Evolutionary conservation across 2,797 vertebrate species (phyloP).

Genomic region (Apogon talboti): DNA sequence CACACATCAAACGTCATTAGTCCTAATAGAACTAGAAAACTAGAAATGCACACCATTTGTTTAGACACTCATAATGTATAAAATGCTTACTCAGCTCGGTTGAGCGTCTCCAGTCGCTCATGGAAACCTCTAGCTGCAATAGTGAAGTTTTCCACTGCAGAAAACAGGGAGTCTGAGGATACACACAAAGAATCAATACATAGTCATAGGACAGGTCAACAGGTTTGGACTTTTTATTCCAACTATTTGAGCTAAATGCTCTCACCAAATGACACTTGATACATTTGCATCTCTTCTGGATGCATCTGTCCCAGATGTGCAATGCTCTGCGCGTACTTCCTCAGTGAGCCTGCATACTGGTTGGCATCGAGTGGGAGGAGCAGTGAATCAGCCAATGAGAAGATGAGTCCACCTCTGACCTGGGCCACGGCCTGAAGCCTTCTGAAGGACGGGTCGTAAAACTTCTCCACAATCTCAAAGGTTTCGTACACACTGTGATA

Average conservation of each 20-base stretch:
- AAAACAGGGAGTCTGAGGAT: conserved; percentile 89
- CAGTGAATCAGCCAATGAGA: conserved; percentile 86
- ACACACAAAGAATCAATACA: background rate
- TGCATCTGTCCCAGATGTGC: conserved; percentile 83
- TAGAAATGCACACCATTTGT: background rate
- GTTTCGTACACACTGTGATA: conserved; percentile 97
- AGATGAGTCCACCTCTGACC: conserved; percentile 90
- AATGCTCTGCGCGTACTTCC: conserved; percentile 84
- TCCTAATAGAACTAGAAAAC: background rate
- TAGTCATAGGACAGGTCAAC: background rate
- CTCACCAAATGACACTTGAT: conserved; percentile 90
- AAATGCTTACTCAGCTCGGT: conserved; percentile 89
- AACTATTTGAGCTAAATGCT: background rate
- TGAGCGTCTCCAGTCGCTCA: conserved; percentile 78
- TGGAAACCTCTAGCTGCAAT: conserved; percentile 84
- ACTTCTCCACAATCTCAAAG: conserved; percentile 91
- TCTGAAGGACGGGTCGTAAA: conserved; percentile 93
- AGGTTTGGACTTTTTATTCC: background rate
- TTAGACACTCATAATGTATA: too few species aligned
- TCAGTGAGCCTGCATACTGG: conserved; percentile 88
- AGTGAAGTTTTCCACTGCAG: conserved; percentile 91
- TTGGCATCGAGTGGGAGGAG: conserved; percentile 89
- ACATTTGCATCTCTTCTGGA: conserved; percentile 75
- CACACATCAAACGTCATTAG: conserved; percentile 1
- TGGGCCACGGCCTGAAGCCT: conserved; percentile 89